phyloP scores from a whole-genome alignment of 2,797 vertebrate species.

The Euthynnus affinis region DNA sequence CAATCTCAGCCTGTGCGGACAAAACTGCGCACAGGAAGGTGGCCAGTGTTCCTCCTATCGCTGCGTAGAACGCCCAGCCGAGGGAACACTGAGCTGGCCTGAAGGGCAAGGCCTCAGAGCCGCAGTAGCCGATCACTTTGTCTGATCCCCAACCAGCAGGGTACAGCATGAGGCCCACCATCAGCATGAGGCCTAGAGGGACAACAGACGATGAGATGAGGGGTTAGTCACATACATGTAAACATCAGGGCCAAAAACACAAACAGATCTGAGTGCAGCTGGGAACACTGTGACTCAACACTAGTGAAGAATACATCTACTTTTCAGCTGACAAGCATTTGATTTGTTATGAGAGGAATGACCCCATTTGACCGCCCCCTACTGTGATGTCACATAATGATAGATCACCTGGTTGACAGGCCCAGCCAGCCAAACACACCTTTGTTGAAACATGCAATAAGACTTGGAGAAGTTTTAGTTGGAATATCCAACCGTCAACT shows the following conservation, averaged over 20 bases:
- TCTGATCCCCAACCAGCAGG: slow-evolving; percentile 97
- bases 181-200: slow-evolving; percentile 93
- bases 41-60: slow-evolving; percentile 92
- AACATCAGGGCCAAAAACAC: slow-evolving; percentile 29
- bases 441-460: slow-evolving; percentile 13
- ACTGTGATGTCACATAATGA: slow-evolving; percentile 44
- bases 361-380: neutral
- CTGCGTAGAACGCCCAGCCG: slow-evolving; percentile 97
- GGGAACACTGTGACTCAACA: slow-evolving; percentile 50
- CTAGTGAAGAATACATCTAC: slow-evolving; percentile 39
- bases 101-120: slow-evolving; percentile 91
- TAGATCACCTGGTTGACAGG: slow-evolving; percentile 22
- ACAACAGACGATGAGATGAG: slow-evolving; percentile 33
- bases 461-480: neutral
- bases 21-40: slow-evolving; percentile 95
- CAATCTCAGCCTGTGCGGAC: slow-evolving; percentile 97
- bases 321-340: slow-evolving; percentile 42
- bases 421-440: slow-evolving; percentile 20
- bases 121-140: slow-evolving; percentile 92
- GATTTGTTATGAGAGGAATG: slow-evolving; percentile 34
- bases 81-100: slow-evolving; percentile 91
- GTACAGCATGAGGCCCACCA: slow-evolving; percentile 96
- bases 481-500: neutral
- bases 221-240: slow-evolving; percentile 41
- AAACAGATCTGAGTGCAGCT: slow-evolving; percentile 49